Percentiles rank a stretch among this genome's conserved stretches.
Evolutionary conservation across 2,888 invertebrate genomes (phyloP).

Genomic region (Chesias legatella): DNA sequence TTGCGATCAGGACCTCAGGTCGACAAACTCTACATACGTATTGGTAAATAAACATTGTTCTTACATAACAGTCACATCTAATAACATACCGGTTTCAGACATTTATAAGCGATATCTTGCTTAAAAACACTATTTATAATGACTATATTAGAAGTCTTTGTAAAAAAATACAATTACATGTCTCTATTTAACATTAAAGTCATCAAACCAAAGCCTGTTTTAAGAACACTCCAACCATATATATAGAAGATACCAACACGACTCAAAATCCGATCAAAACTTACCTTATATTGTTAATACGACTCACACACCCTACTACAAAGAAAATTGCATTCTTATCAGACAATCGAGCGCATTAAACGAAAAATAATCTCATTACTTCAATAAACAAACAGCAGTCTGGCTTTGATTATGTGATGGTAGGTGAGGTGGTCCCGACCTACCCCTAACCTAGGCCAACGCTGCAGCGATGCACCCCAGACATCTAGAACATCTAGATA

Average conservation of each 20-base stretch:
- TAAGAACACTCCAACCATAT: no score
- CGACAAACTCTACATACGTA: conserved; percentile 70
- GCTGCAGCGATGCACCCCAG: conserved; percentile 65
- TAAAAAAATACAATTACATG: no score
- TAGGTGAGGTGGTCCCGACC: conserved; percentile 39
- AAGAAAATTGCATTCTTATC: conserved; percentile 8
- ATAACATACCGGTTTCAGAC: conserved; percentile 22
- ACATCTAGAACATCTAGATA: conserved; percentile 27
- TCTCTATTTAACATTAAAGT: no score
- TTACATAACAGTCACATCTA: conserved; percentile 57
- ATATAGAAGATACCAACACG: no score
- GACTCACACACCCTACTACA: no score
- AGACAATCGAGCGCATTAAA: conserved; percentile 10
- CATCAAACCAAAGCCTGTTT: no score
- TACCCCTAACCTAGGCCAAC: conserved; percentile 73
- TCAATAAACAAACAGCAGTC: conserved; percentile 43
- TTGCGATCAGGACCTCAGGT: conserved; percentile 63
- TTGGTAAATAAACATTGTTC: conserved; percentile 77
- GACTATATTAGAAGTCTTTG: no score
- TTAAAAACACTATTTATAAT: no score
- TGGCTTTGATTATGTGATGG: conserved; percentile 60
- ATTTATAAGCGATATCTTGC: neutral
- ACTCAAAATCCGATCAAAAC: no score
- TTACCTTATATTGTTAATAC: no score
- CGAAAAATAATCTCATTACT: conserved; percentile 43